Conservation (phyloP, 1,140 invertebrate species). For the Eueides isabella region DNA sequence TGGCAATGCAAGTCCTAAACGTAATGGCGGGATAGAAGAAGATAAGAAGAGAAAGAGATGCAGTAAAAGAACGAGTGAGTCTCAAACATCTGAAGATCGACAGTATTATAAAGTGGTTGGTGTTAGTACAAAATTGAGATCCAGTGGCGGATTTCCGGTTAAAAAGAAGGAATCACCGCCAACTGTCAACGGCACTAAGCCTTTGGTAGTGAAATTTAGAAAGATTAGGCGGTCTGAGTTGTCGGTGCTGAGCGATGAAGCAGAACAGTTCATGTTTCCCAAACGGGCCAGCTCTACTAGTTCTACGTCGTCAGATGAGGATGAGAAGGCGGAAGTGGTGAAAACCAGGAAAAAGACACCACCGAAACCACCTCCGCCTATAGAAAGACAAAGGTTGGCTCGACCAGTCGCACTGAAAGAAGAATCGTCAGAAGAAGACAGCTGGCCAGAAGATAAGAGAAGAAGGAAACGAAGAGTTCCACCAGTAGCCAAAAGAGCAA, state of each 20-base stretch:
- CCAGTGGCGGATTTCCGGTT: slow-evolving; percentile 80
- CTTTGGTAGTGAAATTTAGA: slow-evolving; percentile 87
- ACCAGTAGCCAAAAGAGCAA: slow-evolving; percentile 45
- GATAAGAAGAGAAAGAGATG: slow-evolving; percentile 65
- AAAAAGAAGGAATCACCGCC: slow-evolving; percentile 62
- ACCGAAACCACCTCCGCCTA: slow-evolving; percentile 47
- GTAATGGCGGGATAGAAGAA: slow-evolving; percentile 63
- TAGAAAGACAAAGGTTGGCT: slow-evolving; percentile 63
- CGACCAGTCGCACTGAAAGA: slow-evolving; percentile 69
- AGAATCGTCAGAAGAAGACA: slow-evolving; percentile 74
- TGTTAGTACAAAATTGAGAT: slow-evolving; percentile 86
- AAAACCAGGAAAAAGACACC: slow-evolving; percentile 56
- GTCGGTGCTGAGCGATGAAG: slow-evolving; percentile 89
- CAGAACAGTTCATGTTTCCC: slow-evolving; percentile 92
- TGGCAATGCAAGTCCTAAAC: slow-evolving; percentile 57
- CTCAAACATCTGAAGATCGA: slow-evolving; percentile 83
- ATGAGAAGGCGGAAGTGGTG: slow-evolving; percentile 79
- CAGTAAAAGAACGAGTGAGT: slow-evolving; percentile 82
- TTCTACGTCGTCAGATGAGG: slow-evolving; percentile 73
- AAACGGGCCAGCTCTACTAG: slow-evolving; percentile 84
- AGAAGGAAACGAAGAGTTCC: slow-evolving; percentile 57
- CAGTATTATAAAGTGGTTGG: slow-evolving; percentile 90
- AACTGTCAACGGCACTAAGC: slow-evolving; percentile 76
- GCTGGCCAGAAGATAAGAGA: slow-evolving; percentile 66
- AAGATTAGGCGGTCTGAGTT: slow-evolving; percentile 88